A percentile compares a stretch with the other conserved stretches of the same genome.
These are phyloP conservation scores for Syngnathus floridae DNA, from an alignment of 2,113 vertebrate species.

Conservation along the genomic window DNA sequence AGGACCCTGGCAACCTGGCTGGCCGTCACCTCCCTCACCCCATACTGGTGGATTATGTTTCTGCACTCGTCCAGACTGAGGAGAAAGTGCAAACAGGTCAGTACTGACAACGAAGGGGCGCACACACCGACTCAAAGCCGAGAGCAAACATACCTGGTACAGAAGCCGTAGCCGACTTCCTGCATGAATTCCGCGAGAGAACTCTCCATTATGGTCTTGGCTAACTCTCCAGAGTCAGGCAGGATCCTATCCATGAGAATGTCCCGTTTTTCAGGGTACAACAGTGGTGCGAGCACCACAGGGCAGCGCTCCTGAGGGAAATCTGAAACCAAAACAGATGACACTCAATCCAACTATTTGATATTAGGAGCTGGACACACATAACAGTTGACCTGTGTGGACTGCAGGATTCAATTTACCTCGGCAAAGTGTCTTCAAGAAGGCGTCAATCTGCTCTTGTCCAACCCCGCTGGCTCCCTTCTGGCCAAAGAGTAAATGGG, in stretches of 20 bases:
- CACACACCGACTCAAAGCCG: background rate
- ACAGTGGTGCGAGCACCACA: constrained; percentile 99
- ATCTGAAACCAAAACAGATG: constrained; percentile 70
- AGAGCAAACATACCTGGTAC: constrained; percentile 78
- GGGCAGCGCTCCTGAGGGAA: constrained; percentile 98
- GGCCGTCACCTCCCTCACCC: constrained; percentile 92
- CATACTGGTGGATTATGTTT: constrained; percentile 95
- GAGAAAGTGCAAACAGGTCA: constrained; percentile 9
- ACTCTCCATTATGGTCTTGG: constrained; percentile 99
- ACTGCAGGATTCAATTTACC: constrained; percentile 60
- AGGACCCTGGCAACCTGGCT: constrained; percentile 95
- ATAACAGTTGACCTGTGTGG: background rate
- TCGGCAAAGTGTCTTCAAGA: constrained; percentile 98
- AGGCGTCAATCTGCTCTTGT: constrained; percentile 98
- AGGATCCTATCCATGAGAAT: constrained; percentile 99
- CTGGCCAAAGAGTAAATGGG: constrained; percentile 98
- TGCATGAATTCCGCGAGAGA: constrained; percentile 98
- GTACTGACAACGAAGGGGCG: background rate
- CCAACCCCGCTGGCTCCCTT: constrained; percentile 98
- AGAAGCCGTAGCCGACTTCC: constrained; percentile 99
- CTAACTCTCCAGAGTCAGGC: constrained; percentile 98
- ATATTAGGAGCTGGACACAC: no score
- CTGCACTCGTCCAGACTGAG: constrained; percentile 92
- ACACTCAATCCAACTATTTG: background rate
- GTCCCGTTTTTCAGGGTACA: constrained; percentile 99